Percentiles rank a stretch among this genome's conserved stretches.
Conservation (phyloP, 2,113 vertebrate species). For the Albula goreensis region DNA sequence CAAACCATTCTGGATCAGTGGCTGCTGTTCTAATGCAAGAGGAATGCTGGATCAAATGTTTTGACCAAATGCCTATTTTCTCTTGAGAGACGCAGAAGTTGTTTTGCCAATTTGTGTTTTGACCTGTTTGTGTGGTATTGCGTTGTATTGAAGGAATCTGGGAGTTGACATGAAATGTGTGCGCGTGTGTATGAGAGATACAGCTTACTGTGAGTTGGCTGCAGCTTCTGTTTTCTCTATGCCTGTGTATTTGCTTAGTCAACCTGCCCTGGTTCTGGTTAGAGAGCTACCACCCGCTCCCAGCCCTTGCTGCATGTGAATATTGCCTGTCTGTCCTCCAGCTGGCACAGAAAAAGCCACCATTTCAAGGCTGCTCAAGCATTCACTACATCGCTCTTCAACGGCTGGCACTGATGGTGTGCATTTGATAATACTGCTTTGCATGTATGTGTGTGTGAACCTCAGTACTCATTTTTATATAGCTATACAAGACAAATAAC, state of each 20-base stretch:
- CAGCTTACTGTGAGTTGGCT: neutral
- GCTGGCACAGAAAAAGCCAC: no score
- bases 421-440: no score
- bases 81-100: neutral
- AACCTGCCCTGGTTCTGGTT: no score
- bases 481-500: no score
- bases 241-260: neutral
- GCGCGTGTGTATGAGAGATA: neutral
- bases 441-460: no score
- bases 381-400: no score
- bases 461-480: no score
- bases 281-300: no score
- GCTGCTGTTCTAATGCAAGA: neutral
- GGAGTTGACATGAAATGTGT: neutral
- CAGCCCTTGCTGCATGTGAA: no score
- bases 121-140: neutral
- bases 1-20: neutral
- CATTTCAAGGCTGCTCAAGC: no score
- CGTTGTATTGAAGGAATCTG: neutral
- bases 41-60: neutral
- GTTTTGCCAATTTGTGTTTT: neutral
- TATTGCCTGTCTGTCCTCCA: no score
- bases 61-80: neutral
- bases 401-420: no score
- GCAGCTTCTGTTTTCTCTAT: neutral